Evolutionary conservation across 1,140 invertebrate species (phyloP).

Genomic region (Leptinotarsa undecemlineata): DNA sequence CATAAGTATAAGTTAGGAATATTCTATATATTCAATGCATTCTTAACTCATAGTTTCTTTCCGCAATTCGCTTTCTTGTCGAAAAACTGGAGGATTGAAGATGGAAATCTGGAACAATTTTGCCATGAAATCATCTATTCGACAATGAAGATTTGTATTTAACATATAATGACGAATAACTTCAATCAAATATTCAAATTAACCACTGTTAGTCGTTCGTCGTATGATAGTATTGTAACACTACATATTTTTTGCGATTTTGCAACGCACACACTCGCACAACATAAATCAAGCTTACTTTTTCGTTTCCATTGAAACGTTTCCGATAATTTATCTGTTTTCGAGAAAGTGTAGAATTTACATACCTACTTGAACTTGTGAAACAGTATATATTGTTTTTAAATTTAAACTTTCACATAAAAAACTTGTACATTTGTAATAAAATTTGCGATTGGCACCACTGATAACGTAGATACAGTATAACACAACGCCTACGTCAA

Average conservation of each 20-base stretch:
- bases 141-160: too few species aligned
- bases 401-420: constrained; percentile 23
- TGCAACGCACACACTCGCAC: not conserved
- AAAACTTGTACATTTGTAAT: constrained; percentile 23
- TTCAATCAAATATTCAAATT: too few species aligned
- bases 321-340: constrained; percentile 13
- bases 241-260: not conserved
- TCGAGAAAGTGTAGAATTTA: constrained; percentile 24
- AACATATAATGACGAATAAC: too few species aligned
- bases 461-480: constrained; percentile 2
- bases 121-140: too few species aligned
- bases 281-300: constrained; percentile 10
- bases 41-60: too few species aligned
- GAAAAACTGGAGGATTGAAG: too few species aligned
- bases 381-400: constrained; percentile 19
- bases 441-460: constrained; percentile 19
- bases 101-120: too few species aligned
- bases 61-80: too few species aligned
- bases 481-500: constrained; percentile 10
- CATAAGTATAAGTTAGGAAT: too few species aligned
- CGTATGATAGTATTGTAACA: not conserved
- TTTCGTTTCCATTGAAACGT: constrained; percentile 12
- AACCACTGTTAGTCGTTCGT: too few species aligned
- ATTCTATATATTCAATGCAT: too few species aligned
- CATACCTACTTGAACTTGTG: constrained; percentile 5